Percentiles rank a stretch among this genome's conserved stretches.
Conservation (phyloP, 2,113 vertebrate species). For the Tachysurus vachellii region DNA sequence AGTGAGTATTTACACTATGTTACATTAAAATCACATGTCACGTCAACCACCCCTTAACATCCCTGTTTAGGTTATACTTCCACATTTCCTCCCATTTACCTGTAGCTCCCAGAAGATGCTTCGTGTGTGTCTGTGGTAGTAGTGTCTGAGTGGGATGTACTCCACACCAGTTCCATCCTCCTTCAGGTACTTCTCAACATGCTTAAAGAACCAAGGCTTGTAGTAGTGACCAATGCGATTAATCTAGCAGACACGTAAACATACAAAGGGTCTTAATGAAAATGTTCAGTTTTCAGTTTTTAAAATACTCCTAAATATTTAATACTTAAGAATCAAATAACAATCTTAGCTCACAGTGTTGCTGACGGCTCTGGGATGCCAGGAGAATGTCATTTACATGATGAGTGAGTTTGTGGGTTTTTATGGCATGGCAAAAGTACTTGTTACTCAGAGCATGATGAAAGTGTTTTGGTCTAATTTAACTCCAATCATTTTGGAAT, state of each 20-base stretch:
- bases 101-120: constrained; percentile 99
- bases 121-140: constrained; percentile 95
- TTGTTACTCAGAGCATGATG: background rate
- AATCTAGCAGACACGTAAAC: constrained; percentile 69
- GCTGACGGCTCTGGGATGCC: background rate
- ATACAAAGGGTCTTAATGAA: background rate
- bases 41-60: too few species aligned
- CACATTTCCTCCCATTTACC: constrained; percentile 66
- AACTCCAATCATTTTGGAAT: background rate
- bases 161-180: constrained; percentile 75
- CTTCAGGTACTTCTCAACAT: constrained; percentile 86
- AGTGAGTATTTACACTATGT: too few species aligned
- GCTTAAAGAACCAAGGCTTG: constrained; percentile 98
- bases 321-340: too few species aligned
- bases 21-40: too few species aligned
- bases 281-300: background rate
- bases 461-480: background rate
- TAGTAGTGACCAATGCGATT: constrained; percentile 92
- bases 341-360: background rate
- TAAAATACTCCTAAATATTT: background rate
- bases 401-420: background rate
- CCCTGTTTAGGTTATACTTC: background rate
- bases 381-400: background rate
- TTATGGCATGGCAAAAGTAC: background rate
- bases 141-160: constrained; percentile 93